Conservation (phyloP, 2,113 vertebrate genomes). For the Chionis minor region DNA sequence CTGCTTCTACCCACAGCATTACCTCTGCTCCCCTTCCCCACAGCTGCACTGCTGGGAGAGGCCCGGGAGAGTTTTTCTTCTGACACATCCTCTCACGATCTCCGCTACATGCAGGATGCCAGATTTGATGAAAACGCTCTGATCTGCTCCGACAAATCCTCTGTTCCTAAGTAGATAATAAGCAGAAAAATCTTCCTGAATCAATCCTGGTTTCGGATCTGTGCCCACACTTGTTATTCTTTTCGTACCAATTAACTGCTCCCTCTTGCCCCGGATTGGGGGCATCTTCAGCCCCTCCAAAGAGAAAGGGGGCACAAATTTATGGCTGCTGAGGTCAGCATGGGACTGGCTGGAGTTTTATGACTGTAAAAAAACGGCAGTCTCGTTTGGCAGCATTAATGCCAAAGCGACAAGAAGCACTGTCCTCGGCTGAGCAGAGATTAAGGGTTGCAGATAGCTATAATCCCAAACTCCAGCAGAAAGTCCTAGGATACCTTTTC, state of each 20-base stretch:
- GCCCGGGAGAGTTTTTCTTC: neutral
- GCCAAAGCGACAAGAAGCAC: neutral
- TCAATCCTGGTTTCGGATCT: neutral
- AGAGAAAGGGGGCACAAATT: neutral
- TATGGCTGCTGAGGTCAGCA: neutral
- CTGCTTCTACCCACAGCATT: fast-evolving
- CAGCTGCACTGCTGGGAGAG: neutral
- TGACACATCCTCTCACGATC: neutral
- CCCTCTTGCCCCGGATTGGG: neutral
- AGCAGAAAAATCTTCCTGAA: conserved; percentile 12
- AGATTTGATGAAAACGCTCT: neutral
- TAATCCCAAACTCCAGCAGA: neutral
- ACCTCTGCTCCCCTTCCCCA: neutral
- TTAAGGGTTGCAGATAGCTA: neutral
- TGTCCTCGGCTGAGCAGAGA: neutral
- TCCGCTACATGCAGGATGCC: neutral
- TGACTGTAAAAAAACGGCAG: neutral
- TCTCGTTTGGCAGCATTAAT: neutral
- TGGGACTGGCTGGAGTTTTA: neutral
- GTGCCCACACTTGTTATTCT: neutral
- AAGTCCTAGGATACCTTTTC: neutral
- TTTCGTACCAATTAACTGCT: neutral
- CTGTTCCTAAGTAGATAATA: conserved; percentile 27
- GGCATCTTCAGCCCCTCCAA: neutral
- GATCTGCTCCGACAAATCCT: conserved; percentile 41